Conservation (phyloP, 1,140 invertebrate genomes). For the Microplitis demolitor region DNA sequence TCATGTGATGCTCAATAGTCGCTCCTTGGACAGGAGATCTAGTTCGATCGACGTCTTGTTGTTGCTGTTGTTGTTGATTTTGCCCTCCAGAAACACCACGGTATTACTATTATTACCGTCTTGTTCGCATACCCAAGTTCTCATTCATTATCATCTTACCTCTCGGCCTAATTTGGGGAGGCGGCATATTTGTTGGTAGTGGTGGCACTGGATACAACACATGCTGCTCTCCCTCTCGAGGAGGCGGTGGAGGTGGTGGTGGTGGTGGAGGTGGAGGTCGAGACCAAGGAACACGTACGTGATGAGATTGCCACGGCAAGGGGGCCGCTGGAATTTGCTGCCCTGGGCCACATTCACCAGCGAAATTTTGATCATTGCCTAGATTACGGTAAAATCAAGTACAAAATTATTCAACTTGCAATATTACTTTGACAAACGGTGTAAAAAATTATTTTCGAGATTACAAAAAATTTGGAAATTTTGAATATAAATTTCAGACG, state of each 20-base stretch:
- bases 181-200: conserved; percentile 53
- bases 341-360: conserved; percentile 39
- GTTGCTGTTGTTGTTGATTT: conserved; percentile 35
- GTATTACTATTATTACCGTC: conserved; percentile 6
- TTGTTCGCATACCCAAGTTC: background rate
- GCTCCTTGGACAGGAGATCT: conserved; percentile 42
- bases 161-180: conserved; percentile 55
- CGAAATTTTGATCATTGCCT: conserved; percentile 50
- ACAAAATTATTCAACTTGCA: background rate
- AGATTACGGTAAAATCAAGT: background rate
- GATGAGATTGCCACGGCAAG: conserved; percentile 50
- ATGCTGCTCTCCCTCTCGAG: conserved; percentile 44
- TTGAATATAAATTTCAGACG: too few relatives aligned
- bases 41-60: conserved; percentile 39
- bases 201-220: conserved; percentile 40
- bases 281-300: conserved; percentile 46
- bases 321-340: conserved; percentile 36
- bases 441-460: too few relatives aligned
- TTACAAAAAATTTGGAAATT: too few relatives aligned
- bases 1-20: conserved; percentile 44
- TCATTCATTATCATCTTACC: conserved; percentile 36
- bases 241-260: conserved; percentile 11
- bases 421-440: too few relatives aligned
- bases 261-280: conserved; percentile 43
- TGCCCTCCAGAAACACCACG: too few relatives aligned